A percentile compares a stretch with the other conserved stretches of the same genome.
Conservation (phyloP, 2,113 vertebrate species). For the Phalacrocorax aristotelis region DNA sequence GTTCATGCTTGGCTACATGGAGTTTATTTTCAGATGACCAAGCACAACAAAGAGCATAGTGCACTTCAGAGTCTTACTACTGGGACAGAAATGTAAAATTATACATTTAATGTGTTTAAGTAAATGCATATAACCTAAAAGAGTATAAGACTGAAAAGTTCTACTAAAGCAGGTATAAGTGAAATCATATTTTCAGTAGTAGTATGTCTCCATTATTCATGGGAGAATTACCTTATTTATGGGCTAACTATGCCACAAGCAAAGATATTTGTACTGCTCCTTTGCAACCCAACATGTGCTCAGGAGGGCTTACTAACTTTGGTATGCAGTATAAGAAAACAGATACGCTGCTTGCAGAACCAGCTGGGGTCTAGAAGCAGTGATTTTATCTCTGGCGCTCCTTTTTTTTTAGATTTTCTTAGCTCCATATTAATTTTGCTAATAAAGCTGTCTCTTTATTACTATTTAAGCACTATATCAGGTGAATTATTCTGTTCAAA, state of each 20-base stretch:
- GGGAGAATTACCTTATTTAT: background rate
- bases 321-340: background rate
- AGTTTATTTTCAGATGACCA: background rate
- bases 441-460: background rate
- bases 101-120: background rate
- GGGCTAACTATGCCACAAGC: background rate
- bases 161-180: background rate
- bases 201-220: accelerated
- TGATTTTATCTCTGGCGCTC: background rate
- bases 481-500: background rate
- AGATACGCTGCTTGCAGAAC: background rate
- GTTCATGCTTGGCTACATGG: background rate
- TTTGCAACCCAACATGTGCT: background rate
- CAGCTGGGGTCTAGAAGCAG: background rate
- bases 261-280: background rate
- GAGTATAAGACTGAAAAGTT: background rate
- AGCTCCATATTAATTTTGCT: background rate
- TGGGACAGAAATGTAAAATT: background rate
- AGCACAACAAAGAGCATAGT: background rate
- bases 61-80: background rate
- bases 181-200: background rate
- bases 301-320: background rate
- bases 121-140: background rate
- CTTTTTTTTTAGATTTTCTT: background rate
- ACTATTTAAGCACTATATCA: background rate